Percentiles rank a stretch among this genome's conserved stretches.
These are phyloP conservation scores for Rhingia rostrata DNA, from an alignment of 2,888 invertebrate species.

Conservation along the genomic window DNA sequence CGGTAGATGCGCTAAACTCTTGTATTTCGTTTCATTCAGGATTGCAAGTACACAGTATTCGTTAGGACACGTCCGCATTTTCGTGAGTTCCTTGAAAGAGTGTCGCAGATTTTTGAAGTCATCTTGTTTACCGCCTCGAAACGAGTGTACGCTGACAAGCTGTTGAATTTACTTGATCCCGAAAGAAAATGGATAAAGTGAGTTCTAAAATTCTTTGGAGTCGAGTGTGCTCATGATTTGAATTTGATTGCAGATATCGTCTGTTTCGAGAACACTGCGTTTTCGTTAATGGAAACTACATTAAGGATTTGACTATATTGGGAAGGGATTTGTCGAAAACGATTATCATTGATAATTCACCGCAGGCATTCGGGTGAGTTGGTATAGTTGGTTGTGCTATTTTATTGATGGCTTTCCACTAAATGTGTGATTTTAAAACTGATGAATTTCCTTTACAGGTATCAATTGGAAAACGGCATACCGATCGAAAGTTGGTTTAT, in stretches of 20 bases:
- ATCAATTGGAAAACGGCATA: conserved; percentile 96
- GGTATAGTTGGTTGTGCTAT: not conserved
- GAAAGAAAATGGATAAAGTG: conserved; percentile 90
- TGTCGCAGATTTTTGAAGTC: conserved; percentile 94
- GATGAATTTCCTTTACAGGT: conserved; percentile 75
- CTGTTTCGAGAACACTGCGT: conserved; percentile 98
- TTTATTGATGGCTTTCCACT: not conserved
- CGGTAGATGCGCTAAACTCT: not conserved
- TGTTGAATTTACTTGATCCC: conserved; percentile 95
- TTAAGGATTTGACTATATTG: conserved; percentile 96
- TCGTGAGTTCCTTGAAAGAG: conserved; percentile 94
- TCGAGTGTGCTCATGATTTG: not conserved
- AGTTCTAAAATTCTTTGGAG: not conserved
- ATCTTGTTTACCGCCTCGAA: conserved; percentile 98
- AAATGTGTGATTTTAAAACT: not conserved
- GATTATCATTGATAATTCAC: conserved; percentile 94
- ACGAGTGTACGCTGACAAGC: conserved; percentile 96
- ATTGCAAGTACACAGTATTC: conserved; percentile 92
- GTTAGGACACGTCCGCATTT: conserved; percentile 96
- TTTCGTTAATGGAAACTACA: conserved; percentile 97
- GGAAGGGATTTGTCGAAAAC: conserved; percentile 95
- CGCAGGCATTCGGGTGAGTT: conserved; percentile 92
- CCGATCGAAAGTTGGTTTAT: conserved; percentile 99
- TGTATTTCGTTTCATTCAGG: conserved; percentile 84
- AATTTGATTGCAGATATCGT: conserved; percentile 84